These are phyloP conservation scores for Elaeidobius kamerunicus DNA, from an alignment of 2,888 invertebrate species.

Conservation along the genomic window DNA sequence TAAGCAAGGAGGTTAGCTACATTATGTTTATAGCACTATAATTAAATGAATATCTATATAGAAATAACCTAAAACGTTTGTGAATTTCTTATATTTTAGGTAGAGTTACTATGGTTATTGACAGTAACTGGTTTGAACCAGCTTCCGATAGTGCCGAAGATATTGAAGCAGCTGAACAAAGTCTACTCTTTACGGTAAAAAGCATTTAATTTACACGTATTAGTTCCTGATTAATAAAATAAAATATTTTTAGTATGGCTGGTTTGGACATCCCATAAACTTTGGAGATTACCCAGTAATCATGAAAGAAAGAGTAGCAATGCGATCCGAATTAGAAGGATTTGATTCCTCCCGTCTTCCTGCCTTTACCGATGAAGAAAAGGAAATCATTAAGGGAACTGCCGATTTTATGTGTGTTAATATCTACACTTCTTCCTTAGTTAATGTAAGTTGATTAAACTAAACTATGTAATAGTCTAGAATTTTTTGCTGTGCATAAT, in stretches of 20 bases:
- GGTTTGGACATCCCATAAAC: slow-evolving; percentile 57
- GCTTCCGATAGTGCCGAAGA: slow-evolving; percentile 55
- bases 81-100: slow-evolving; percentile 26
- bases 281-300: slow-evolving; percentile 64
- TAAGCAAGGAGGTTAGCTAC: slow-evolving; percentile 30
- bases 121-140: slow-evolving; percentile 62
- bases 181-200: slow-evolving; percentile 55
- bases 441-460: slow-evolving; percentile 8
- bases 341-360: slow-evolving; percentile 62
- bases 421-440: slow-evolving; percentile 58
- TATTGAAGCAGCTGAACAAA: slow-evolving; percentile 57
- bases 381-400: slow-evolving; percentile 55
- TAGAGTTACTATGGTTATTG: slow-evolving; percentile 51
- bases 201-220: no score
- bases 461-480: neutral
- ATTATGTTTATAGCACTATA: no score
- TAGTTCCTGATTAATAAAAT: no score
- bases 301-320: slow-evolving; percentile 59
- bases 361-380: slow-evolving; percentile 58
- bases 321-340: slow-evolving; percentile 58
- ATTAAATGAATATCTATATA: slow-evolving; percentile 5
- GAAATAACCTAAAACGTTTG: neutral
- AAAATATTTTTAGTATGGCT: slow-evolving; percentile 37
- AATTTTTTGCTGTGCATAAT: slow-evolving; percentile 36
- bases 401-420: slow-evolving; percentile 76